Evolutionary conservation across 1,140 invertebrate species (phyloP).

Genomic region (Heliothis virescens): DNA sequence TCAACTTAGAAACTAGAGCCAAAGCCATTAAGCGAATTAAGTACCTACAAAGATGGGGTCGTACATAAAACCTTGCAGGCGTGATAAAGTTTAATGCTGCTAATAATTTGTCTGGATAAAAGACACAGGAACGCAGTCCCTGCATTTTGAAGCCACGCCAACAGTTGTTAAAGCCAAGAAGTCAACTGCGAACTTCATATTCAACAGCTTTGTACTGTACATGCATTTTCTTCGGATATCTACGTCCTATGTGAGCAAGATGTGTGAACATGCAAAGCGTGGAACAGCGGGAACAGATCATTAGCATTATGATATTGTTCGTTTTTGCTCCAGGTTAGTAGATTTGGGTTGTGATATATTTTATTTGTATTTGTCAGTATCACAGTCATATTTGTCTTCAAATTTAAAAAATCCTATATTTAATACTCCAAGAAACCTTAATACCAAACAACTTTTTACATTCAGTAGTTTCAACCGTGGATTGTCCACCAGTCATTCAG

Average conservation of each 20-base stretch:
- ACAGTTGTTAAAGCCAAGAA: conserved; percentile 27
- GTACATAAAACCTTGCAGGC: conserved; percentile 3
- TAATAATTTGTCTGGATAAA: conserved; percentile 12
- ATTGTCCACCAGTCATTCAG: too few relatives aligned
- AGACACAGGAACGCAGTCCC: conserved; percentile 1
- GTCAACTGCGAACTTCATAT: not conserved
- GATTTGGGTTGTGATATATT: too few relatives aligned
- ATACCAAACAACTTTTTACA: too few relatives aligned
- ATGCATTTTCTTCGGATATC: not conserved
- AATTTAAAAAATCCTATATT: too few relatives aligned
- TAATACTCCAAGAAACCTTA: too few relatives aligned
- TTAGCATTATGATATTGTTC: too few relatives aligned
- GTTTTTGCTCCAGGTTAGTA: too few relatives aligned
- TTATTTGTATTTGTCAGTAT: too few relatives aligned
- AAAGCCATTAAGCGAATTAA: conserved; percentile 9
- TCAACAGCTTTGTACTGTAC: not conserved
- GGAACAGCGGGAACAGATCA: too few relatives aligned
- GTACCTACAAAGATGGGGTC: conserved; percentile 2
- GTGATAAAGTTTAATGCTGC: conserved; percentile 16
- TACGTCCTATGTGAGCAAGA: not conserved
- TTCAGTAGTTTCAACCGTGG: too few relatives aligned
- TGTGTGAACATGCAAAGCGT: not conserved
- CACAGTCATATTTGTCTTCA: too few relatives aligned
- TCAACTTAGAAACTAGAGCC: not conserved
- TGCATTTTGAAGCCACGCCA: conserved; percentile 26